These are phyloP conservation scores for Coregonus suidteri DNA, from an alignment of 2,797 vertebrate species.

Conservation along the genomic window DNA sequence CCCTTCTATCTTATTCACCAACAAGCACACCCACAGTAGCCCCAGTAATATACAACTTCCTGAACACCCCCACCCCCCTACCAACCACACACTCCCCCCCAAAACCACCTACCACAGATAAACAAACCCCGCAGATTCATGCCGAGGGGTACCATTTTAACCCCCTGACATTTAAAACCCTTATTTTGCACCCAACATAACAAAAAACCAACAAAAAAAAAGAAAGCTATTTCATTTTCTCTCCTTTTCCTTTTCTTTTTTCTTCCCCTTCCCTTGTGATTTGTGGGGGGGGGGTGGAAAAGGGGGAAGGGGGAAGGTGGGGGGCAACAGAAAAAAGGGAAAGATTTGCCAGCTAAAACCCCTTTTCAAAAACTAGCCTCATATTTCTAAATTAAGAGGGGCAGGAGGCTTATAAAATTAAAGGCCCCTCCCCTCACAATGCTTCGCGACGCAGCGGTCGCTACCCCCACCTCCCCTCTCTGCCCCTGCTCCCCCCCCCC, in stretches of 20 bases:
- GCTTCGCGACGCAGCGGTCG: background rate
- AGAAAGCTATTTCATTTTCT: slow-evolving; percentile 56
- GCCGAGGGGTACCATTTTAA: no score
- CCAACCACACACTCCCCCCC: no score
- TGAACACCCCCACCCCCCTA: background rate
- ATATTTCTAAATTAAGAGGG: slow-evolving; percentile 98
- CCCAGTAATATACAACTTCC: no score
- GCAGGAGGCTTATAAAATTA: slow-evolving; percentile 93
- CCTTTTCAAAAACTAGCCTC: slow-evolving; percentile 89
- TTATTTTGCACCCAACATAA: slow-evolving; percentile 74
- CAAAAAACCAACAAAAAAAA: slow-evolving; percentile 65
- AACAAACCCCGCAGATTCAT: slow-evolving; percentile 64
- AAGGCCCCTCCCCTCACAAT: slow-evolving; percentile 82
- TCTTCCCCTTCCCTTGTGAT: slow-evolving; percentile 46
- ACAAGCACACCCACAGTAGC: no score
- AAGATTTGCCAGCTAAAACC: slow-evolving; percentile 95
- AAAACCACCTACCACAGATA: background rate
- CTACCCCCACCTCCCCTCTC: slow-evolving; percentile 52
- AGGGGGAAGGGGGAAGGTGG: slow-evolving; percentile 17
- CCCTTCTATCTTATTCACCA: no score
- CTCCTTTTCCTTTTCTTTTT: slow-evolving; percentile 45
- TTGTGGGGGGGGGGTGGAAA: slow-evolving; percentile 34
- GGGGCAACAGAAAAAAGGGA: slow-evolving; percentile 56
- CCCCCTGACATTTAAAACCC: slow-evolving; percentile 72
- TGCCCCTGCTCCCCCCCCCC: slow-evolving; percentile 37